Evolutionary conservation across 2,888 invertebrate genomes (phyloP), one percentile per base, ranked within the genome.

Genomic region (Xestia xanthographa): DNA sequence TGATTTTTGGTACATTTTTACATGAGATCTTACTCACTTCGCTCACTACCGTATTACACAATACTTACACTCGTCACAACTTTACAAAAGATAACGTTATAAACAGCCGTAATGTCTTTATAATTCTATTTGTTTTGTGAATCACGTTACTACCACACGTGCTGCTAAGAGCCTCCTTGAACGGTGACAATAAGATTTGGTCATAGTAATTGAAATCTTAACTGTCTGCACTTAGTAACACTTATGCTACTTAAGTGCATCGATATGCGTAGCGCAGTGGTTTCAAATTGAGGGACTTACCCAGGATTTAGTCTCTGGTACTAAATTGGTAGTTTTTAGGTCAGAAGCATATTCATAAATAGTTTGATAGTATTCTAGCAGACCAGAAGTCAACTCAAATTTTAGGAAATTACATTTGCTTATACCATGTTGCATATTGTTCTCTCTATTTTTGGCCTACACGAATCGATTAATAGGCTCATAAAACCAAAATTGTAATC

Each of bases 121-220:
- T 58, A 68, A 38, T 26, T 69, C 1, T 66, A 62, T 43, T 62
- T 66, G 38, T 80, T 65, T 82, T 50, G 5, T n/a, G 22, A n/a
- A 68, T 1, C 69, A 66, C 77, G 58, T 81, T 72, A 53, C 12
- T 8, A 2, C 11, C 5, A 50, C 78, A 78, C 69, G 62, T 70
- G 70, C 29, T 62, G 11, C 29, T 9, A n/a, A 53, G 50, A 56
- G 6, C 22, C 50, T 45, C 83, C 83, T 74, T 63, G 5, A 58
- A 14, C 34, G 22, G 58, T 56, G 63, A 82, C 41, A 58, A 45
- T 67, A 66, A 66, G 38, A 60, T 77, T 58, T 60, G 34, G 83
- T 67, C 69, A 73, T 45, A 22, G 26, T n/a, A 63, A 69, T 69
- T 48, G 22, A 60, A 45, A 66, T 66, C 43, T 53, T 60, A 69